Percentiles rank a stretch among this genome's conserved stretches.
Conservation (phyloP, 2,113 vertebrate species). For the Octodon degus region DNA sequence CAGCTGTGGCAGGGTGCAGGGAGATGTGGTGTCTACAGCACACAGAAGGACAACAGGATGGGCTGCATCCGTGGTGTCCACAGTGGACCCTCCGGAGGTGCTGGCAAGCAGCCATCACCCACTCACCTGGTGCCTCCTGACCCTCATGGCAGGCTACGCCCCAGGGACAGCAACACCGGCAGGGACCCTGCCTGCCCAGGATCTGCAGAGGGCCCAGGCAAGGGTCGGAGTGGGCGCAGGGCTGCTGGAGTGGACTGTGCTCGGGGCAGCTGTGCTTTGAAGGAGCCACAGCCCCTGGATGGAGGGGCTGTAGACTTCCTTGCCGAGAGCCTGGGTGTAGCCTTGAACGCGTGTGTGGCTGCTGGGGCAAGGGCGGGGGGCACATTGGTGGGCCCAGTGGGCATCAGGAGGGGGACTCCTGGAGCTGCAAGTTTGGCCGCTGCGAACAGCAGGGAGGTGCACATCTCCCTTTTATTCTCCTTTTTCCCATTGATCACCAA, state of each 20-base stretch:
- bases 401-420: neutral
- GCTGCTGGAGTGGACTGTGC: accelerated
- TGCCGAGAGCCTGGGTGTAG: neutral
- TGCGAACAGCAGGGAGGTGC: neutral
- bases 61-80: neutral
- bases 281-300: neutral
- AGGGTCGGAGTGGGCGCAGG: neutral
- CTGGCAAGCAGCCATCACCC: neutral
- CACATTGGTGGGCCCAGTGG: neutral
- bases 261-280: neutral
- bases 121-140: neutral
- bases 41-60: neutral
- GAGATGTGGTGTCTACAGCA: neutral
- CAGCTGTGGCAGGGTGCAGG: neutral
- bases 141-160: too few species aligned
- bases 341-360: neutral
- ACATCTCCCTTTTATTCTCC: neutral
- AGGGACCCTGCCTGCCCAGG: neutral
- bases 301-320: neutral
- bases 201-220: neutral
- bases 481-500: constrained; percentile 9
- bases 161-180: neutral
- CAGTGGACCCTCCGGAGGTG: neutral
- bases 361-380: neutral
- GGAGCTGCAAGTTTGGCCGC: neutral